Base-by-base conservation (phyloP, 2,888 invertebrate species). In the Acronicta leporina region DNA sequence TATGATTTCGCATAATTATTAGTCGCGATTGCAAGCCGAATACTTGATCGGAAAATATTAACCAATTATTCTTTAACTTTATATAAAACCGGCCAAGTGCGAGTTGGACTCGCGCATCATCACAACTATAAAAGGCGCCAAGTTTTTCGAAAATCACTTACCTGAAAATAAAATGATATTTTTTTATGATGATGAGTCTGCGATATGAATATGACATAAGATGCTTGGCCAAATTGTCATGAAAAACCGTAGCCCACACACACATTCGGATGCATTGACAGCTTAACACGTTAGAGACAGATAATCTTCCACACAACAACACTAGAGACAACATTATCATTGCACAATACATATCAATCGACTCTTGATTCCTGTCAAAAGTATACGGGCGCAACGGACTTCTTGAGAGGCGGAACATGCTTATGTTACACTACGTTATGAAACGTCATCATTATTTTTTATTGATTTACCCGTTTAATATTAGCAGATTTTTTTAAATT, bases 351-450 rank as follows among this genome's bases (percentile, higher is more conserved):
- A 43, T 70, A 82, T 82, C 81, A 78, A 86, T 85, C 84, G 83
- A 69, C 69, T 65, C 55, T 66, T 76, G 83, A 69, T 68, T 63
- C 55, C 66, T 77, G 75, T 84, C 85, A 82, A 79, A 82, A 67
- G 59, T 74, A 89, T 90, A 87, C 87, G 90, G 90, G 90, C 54
- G 52, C 75, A 54, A 72, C 53, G 44, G 30, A 43, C 47, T 35
- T 58, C 69, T 68, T 77, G 50, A 53, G 20, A 35, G 16, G n/a
- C 2, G 1, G 4, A 9, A 43, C 33, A 75, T 25, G 16, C 2
- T 74, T 58, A 78, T 54, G 40, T 65, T 74, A 57, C 63, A 43
- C 47, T 47, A 46, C 54, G 47, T 14, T 16, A 5, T 9, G 9
- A 1, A 27, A 47, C 13, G 10, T 8, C 35, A 40, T 6, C 1